Evolutionary conservation across 2,113 vertebrate genomes (phyloP).

Genomic region (Haliaeetus leucogaster): DNA sequence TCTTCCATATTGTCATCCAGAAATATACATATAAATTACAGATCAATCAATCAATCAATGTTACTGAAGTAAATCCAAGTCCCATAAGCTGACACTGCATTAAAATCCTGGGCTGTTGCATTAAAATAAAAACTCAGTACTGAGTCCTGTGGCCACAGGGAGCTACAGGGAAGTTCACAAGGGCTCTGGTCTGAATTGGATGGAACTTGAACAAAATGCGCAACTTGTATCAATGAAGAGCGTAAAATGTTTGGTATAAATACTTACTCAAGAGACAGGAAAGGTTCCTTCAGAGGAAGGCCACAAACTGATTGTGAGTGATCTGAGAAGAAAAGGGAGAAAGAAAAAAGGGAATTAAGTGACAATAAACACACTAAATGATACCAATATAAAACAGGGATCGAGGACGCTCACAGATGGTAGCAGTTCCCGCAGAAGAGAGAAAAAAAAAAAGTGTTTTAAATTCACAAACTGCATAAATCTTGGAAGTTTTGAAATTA

Average conservation of each 20-base stretch:
- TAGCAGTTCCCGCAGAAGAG: neutral
- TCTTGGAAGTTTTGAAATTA: neutral
- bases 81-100: neutral
- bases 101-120: neutral
- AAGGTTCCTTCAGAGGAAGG: constrained; percentile 43
- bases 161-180: neutral
- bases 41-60: neutral
- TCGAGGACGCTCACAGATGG: neutral
- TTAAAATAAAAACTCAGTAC: neutral
- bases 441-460: neutral
- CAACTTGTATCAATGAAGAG: neutral
- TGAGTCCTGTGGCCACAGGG: neutral
- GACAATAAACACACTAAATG: neutral
- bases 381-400: neutral
- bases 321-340: constrained; percentile 48
- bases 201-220: neutral
- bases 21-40: neutral
- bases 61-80: neutral
- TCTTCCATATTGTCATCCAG: neutral
- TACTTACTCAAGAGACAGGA: constrained; percentile 65
- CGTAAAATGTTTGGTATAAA: neutral
- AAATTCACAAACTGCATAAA: neutral
- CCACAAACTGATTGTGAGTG: constrained; percentile 31
- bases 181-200: neutral
- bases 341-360: constrained; percentile 29